Conservation (phyloP, 2,797 vertebrate genomes). For the Oryzias sinensis region DNA sequence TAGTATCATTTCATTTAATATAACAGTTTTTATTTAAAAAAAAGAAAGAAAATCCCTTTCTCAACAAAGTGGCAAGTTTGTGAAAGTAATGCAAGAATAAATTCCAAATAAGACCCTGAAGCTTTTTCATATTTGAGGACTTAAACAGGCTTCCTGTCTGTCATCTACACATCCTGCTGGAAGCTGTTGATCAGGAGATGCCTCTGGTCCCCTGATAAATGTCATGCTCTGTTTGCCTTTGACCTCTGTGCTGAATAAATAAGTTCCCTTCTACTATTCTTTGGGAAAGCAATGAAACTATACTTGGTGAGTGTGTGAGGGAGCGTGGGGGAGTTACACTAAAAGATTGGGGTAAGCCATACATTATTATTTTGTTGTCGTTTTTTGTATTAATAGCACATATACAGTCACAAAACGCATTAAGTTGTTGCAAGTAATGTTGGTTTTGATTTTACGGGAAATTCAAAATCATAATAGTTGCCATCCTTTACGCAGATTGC, state of each 20-base stretch:
- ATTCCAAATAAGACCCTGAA: slow-evolving; percentile 26
- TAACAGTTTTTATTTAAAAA: slow-evolving; percentile 28
- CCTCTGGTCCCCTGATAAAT: slow-evolving; percentile 25
- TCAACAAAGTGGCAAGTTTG: slow-evolving; percentile 37
- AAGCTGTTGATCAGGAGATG: slow-evolving; percentile 34
- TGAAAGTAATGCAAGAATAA: slow-evolving; percentile 35
- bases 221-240: slow-evolving; percentile 33
- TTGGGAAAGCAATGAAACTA: slow-evolving; percentile 39
- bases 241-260: slow-evolving; percentile 41
- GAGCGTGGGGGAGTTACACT: slow-evolving; percentile 31
- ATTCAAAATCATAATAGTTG: too few relatives aligned
- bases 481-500: too few relatives aligned
- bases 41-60: slow-evolving; percentile 21
- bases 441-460: too few relatives aligned
- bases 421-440: too few relatives aligned
- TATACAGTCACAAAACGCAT: too few relatives aligned
- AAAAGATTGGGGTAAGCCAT: slow-evolving; percentile 26
- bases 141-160: slow-evolving; percentile 22
- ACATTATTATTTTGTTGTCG: neutral
- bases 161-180: slow-evolving; percentile 22
- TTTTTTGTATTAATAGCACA: too few relatives aligned
- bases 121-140: slow-evolving; percentile 26
- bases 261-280: slow-evolving; percentile 38
- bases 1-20: slow-evolving; percentile 23
- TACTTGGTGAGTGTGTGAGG: slow-evolving; percentile 17